These are phyloP conservation scores for Silvanus unidentatus DNA, from an alignment of 2,888 invertebrate genomes.

Conservation along the genomic window DNA sequence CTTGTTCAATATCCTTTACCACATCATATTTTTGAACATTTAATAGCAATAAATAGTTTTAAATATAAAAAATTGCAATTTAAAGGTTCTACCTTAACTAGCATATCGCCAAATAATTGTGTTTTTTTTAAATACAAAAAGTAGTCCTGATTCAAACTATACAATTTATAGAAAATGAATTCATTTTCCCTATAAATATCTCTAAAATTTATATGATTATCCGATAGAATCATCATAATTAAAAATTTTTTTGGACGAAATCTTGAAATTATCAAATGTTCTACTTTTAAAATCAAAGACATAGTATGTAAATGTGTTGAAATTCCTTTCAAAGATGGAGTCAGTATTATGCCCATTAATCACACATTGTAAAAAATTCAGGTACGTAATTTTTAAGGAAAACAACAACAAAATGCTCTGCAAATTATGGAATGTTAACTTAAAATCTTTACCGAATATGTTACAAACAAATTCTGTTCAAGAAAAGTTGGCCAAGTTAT, in stretches of 20 bases:
- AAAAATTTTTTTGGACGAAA: constrained; percentile 3
- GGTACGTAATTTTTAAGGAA: too few relatives aligned
- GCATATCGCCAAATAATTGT: constrained; percentile 5
- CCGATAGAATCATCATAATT: constrained; percentile 8
- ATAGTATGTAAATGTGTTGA: too few relatives aligned
- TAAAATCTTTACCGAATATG: too few relatives aligned
- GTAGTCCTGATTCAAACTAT: constrained; percentile 3
- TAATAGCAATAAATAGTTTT: not conserved
- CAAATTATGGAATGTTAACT: too few relatives aligned
- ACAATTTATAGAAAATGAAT: constrained; percentile 2
- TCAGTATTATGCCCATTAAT: too few relatives aligned
- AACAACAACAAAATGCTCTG: too few relatives aligned
- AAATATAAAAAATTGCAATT: constrained; percentile 4
- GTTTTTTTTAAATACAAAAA: not conserved
- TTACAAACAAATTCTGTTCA: too few relatives aligned
- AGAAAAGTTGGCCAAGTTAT: too few relatives aligned
- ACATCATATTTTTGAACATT: not conserved
- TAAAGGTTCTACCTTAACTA: constrained; percentile 2
- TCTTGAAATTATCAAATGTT: too few relatives aligned
- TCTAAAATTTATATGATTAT: constrained; percentile 3
- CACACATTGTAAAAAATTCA: too few relatives aligned
- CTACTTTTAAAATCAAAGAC: too few relatives aligned
- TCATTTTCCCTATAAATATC: constrained; percentile 5
- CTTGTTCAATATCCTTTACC: not conserved
- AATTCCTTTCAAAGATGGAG: too few relatives aligned